Evolutionary conservation across 2,888 invertebrate genomes (phyloP).

Genomic region (Uropetala carovei): DNA sequence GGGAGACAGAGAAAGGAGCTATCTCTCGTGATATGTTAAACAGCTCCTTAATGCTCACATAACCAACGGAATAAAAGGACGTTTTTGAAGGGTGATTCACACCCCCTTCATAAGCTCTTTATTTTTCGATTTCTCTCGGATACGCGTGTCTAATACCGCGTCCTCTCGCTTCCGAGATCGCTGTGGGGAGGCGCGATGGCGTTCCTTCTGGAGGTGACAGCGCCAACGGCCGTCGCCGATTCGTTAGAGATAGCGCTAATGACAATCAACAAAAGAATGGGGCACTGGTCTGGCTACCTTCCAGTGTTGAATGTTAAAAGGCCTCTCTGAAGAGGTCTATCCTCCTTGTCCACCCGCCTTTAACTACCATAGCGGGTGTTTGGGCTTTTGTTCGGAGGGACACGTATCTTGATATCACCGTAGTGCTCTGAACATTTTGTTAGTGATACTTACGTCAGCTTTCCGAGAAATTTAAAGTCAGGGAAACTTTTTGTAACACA

Average conservation of each 20-base stretch:
- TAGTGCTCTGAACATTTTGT: not conserved
- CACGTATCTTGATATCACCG: not conserved
- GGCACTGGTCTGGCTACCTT: not conserved
- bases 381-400: not conserved
- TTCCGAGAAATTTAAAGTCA: not conserved
- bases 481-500: not conserved
- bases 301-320: not conserved
- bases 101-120: not conserved
- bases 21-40: not conserved
- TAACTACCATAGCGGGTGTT: not conserved
- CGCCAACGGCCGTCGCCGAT: not conserved
- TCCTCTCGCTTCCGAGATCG: not conserved
- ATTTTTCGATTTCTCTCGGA: not conserved
- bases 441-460: not conserved
- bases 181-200: not conserved
- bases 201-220: not conserved
- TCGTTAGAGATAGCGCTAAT: constrained; percentile 20
- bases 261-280: constrained; percentile 1
- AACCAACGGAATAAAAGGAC: not conserved
- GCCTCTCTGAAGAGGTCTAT: not conserved
- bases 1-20: not conserved
- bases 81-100: not conserved
- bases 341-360: not conserved
- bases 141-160: not conserved
- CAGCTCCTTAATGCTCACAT: not conserved